These are phyloP conservation scores for Azorinus chamasolen DNA, from an alignment of 2,888 invertebrate genomes.

Conservation along the genomic window DNA sequence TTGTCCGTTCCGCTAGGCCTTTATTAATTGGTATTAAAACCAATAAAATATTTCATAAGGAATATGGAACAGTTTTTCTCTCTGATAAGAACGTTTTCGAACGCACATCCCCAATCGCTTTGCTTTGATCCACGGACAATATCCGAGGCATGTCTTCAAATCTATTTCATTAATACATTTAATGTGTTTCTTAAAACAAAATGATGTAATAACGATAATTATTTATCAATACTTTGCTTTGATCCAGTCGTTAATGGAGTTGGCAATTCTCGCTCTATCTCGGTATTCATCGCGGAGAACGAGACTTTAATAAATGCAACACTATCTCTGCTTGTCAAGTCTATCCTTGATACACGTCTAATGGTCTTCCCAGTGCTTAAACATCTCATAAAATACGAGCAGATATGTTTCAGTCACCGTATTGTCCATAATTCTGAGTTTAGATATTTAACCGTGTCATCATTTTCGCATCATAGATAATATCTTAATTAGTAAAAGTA, in stretches of 20 bases:
- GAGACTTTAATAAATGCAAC: too few species aligned
- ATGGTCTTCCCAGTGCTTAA: too few species aligned
- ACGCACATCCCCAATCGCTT: too few species aligned
- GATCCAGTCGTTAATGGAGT: conserved; percentile 38
- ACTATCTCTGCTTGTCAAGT: too few species aligned
- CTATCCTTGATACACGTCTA: too few species aligned
- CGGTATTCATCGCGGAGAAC: conserved; percentile 4
- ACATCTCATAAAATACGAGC: too few species aligned
- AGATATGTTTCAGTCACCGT: too few species aligned
- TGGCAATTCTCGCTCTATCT: conserved; percentile 2
- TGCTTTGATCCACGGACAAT: conserved; percentile 51
- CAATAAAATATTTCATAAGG: too few species aligned
- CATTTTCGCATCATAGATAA: conserved; percentile 34
- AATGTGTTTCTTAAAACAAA: conserved; percentile 37
- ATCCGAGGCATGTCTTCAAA: conserved; percentile 46
- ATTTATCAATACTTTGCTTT: conserved; percentile 40
- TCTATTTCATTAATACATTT: conserved; percentile 49
- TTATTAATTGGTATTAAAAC: too few species aligned
- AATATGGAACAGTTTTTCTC: too few species aligned
- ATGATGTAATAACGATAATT: conserved; percentile 44
- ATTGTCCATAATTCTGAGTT: not conserved
- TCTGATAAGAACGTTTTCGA: too few species aligned
- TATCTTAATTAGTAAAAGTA: conserved; percentile 31
- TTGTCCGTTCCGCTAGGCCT: too few species aligned
- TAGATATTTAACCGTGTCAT: conserved; percentile 47